Evolutionary conservation across 2,888 invertebrate genomes (phyloP).

Genomic region (Drosophila prolongata): DNA sequence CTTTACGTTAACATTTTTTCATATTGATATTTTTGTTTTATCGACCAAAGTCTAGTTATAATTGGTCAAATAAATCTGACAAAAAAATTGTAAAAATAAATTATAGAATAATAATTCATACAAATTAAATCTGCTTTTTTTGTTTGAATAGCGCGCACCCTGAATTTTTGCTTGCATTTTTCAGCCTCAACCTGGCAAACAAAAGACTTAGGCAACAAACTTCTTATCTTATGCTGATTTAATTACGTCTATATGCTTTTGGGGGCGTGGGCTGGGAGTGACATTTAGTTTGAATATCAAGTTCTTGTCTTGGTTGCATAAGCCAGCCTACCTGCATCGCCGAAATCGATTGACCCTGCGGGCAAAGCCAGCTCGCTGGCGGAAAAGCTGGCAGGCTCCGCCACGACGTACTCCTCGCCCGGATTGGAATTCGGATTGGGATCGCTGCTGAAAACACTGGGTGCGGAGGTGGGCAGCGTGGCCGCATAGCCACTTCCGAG

Average conservation of each 20-base stretch:
- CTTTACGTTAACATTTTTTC: too few species aligned
- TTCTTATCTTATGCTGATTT: conserved; percentile 31
- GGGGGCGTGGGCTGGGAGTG: conserved; percentile 16
- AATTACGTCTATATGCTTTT: conserved; percentile 20
- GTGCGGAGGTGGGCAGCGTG: conserved; percentile 56
- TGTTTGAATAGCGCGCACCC: background rate
- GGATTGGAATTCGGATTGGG: conserved; percentile 19
- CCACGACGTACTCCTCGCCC: conserved; percentile 5
- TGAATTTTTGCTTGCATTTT: conserved; percentile 2
- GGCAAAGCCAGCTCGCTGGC: conserved; percentile 12
- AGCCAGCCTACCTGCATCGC: conserved; percentile 57
- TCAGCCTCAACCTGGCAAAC: conserved; percentile 40
- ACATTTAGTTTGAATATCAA: conserved; percentile 70
- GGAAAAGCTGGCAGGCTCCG: background rate
- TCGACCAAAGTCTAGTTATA: too few species aligned
- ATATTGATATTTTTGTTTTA: too few species aligned
- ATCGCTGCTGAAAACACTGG: conserved; percentile 49
- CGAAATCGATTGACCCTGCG: conserved; percentile 49
- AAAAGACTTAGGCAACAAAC: conserved; percentile 72
- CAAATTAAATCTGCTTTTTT: background rate
- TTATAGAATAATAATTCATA: too few species aligned
- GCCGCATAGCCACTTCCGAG: conserved; percentile 78
- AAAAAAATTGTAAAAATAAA: background rate
- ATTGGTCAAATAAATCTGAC: too few species aligned
- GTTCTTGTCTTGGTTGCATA: conserved; percentile 67